Base-by-base conservation (phyloP, 2,888 invertebrate species). In the Blomia tropicalis region DNA sequence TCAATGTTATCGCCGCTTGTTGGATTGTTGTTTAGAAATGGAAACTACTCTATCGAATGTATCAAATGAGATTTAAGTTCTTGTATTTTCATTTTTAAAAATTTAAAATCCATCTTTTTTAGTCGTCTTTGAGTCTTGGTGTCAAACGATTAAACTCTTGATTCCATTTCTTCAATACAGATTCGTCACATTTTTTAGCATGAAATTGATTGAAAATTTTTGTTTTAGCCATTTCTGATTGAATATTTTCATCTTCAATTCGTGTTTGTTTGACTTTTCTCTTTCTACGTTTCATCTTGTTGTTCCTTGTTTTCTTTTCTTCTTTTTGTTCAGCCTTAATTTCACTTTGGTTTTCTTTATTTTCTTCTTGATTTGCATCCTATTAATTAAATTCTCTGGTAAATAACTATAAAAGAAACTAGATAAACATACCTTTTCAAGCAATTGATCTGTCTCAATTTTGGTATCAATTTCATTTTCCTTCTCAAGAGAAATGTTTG, bases 1-100 rank as follows among this genome's bases (percentile, higher is more conserved):
- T 31, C 30, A 64, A 44, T 64, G 64, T 27, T 64, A 56, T 41
- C 30, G 59, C 29, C 41, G 53, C n/a, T 31, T 64, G 43, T 32
- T 64, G 51, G 61, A 64, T 3, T 31, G 41, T 41, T 53, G 61
- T 3, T n/a, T 25, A n/a, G 29, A 43, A 51, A 44, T 64, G 1
- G 64, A 64, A 27, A 47, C 27, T 5, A 63, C 62, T 23, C 43
- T 63, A 30, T 56, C 47, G 22, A 14, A 17, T 25, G 11, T 22
- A 47, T 19, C 17, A 36, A 36, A 11, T 36, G 17, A 11, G 36
- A 36, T 36, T 36, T 36, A 36, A 36, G n/a, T n/a, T n/a, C n/a
- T n/a, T 41, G 41, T 41, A 41, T 14, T n/a, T 17, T 14, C 41
- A 14, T 41, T n/a, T 41, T 41, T 17, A 41, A 41, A 17, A 41